Evolutionary conservation across 1,140 invertebrate species (phyloP).

Genomic region (Reticulitermes speratus): DNA sequence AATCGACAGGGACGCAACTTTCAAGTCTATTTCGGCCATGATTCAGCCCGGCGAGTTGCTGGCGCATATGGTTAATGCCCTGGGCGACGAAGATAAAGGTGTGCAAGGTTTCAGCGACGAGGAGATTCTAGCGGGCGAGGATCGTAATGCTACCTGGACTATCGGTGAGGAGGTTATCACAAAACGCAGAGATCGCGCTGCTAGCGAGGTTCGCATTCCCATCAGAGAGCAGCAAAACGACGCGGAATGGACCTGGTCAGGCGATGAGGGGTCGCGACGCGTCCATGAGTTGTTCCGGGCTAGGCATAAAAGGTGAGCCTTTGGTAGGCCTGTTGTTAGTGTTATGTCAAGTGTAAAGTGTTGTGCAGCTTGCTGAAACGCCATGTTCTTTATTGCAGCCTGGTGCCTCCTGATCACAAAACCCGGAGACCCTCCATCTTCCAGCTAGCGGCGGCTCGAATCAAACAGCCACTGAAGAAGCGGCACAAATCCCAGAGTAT

Average conservation of each 20-base stretch:
- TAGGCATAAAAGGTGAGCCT: background rate
- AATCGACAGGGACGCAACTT: slow-evolving; percentile 75
- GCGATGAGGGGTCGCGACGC: background rate
- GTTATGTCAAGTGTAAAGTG: too few species aligned
- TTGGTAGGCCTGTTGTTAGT: too few species aligned
- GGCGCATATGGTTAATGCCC: slow-evolving; percentile 69
- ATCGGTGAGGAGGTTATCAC: background rate
- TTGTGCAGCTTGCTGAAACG: background rate
- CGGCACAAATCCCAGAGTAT: background rate
- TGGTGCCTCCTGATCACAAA: background rate
- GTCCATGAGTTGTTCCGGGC: background rate
- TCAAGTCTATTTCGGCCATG: slow-evolving; percentile 54
- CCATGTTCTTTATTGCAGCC: background rate
- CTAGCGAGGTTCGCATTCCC: background rate
- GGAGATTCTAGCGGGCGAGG: slow-evolving; percentile 1
- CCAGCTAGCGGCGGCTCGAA: background rate
- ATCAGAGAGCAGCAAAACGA: background rate
- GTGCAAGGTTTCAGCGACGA: slow-evolving; percentile 18
- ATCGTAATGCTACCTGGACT: background rate
- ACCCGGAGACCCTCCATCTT: background rate
- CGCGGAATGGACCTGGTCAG: slow-evolving; percentile 5
- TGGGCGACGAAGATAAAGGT: slow-evolving; percentile 48
- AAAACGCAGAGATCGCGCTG: background rate
- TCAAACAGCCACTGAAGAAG: background rate
- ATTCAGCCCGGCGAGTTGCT: slow-evolving; percentile 70